Conservation (phyloP, 2,888 invertebrate genomes). For the Ectemnius cavifrons region DNA sequence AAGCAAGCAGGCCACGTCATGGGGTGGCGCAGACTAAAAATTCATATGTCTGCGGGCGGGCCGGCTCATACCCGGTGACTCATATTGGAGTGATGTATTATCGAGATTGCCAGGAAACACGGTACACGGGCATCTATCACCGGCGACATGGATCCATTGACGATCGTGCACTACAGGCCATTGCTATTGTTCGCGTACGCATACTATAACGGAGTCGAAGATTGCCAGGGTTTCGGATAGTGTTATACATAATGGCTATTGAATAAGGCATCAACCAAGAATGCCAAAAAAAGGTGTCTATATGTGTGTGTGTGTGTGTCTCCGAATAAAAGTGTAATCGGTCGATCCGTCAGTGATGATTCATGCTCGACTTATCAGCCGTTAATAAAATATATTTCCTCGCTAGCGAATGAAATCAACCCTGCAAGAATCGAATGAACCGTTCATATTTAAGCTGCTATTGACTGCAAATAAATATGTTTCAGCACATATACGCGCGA, state of each 20-base stretch:
- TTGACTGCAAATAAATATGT: constrained; percentile 38
- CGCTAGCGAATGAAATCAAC: neutral
- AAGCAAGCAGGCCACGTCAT: neutral
- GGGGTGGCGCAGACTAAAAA: neutral
- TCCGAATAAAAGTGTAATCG: no score
- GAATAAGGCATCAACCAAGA: constrained; percentile 25
- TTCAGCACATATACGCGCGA: constrained; percentile 58
- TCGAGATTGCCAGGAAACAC: constrained; percentile 27
- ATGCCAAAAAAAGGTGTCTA: constrained; percentile 1
- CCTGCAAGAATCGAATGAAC: neutral
- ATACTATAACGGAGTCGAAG: neutral
- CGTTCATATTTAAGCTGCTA: constrained; percentile 45
- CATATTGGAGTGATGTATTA: constrained; percentile 21
- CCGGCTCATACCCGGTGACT: neutral
- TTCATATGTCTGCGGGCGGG: constrained; percentile 3
- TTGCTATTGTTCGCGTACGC: constrained; percentile 30
- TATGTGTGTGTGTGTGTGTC: no score
- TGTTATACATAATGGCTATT: no score
- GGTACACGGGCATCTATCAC: constrained; percentile 31
- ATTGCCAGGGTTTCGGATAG: no score
- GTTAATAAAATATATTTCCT: no score
- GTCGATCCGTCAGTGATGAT: no score
- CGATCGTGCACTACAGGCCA: constrained; percentile 30
- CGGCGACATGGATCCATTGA: constrained; percentile 28
- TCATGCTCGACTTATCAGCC: no score